Conservation (phyloP, 2,113 vertebrate species). For the Alethe castanea region DNA sequence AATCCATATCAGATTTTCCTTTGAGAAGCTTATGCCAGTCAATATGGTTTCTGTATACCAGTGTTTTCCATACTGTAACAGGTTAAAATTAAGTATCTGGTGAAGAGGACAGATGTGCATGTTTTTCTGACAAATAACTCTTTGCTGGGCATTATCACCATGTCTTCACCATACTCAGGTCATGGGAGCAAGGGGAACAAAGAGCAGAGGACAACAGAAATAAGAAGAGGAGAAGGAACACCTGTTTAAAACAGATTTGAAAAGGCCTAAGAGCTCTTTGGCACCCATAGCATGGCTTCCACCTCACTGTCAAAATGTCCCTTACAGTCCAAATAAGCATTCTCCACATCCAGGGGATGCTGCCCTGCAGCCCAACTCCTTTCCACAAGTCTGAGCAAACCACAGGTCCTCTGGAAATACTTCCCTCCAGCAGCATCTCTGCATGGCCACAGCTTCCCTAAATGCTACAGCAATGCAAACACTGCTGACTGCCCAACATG, state of each 20-base stretch:
- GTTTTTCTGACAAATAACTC: neutral
- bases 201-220: neutral
- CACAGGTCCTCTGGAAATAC: neutral
- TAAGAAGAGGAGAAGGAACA: neutral
- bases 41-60: neutral
- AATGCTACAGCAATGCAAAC: neutral
- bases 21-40: neutral
- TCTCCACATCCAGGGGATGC: neutral
- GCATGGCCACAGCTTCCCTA: neutral
- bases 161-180: neutral
- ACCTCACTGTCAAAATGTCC: neutral
- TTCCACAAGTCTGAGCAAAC: neutral
- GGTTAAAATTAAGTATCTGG: neutral
- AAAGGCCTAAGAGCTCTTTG: neutral
- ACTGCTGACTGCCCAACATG: neutral
- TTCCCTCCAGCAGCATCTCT: neutral
- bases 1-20: neutral
- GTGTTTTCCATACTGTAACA: neutral
- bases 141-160: accelerated
- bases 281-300: neutral
- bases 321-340: neutral
- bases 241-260: neutral
- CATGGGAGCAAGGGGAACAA: neutral
- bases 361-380: neutral
- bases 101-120: neutral